Evolutionary conservation across 2,113 vertebrate species (phyloP), one percentile per base, ranked within the genome.

Genomic region (Melanostigma gelatinosum): DNA sequence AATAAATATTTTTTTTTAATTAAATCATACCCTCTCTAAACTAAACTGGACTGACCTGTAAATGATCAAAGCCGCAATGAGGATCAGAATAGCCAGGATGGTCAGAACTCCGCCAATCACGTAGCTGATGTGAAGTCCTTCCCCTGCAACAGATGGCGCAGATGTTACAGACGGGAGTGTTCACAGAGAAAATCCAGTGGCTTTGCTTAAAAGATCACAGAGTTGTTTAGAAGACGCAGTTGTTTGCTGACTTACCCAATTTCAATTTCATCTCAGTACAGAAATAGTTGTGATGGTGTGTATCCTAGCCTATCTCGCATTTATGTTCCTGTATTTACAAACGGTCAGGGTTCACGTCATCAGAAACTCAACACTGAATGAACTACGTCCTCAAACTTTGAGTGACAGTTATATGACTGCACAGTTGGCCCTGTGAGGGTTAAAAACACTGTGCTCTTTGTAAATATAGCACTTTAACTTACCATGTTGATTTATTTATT

Each of bases 101-200:
- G 97, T 97, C 76, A 99, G 95, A 75, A 97, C 96, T 63, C 97
- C 96, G 61, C 98, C 97, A 8, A 97, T 96, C 87, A 97, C 93
- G 8, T 99, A 99, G 91, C 97, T 97, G 93, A 97, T 94, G 0
- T 97, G 97, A 72, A 99, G 96, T 52, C 97, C 96, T 93, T 97
- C 97, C 58, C 96, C 97, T 99, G 71, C 65, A 93, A 92, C 52
- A 80, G 18, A 82, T 7, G 61, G 1, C n/a, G 77, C 3, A 75
- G n/a, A 50, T 34, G 34, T 34, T 34, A 34, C 34, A 34, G 34
- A 34, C 34, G 34, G 34, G 34, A 34, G 18, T 6, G 18, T 44
- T 42, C 3, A 67, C 44, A 50, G 24, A 34, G 48, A 12, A 22
- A 46, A 22, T 60, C 5, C 38, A 61, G 40, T 1, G 40, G 65